These are phyloP conservation scores for Lepidocyrtoides sp. DNA, from an alignment of 2,888 invertebrate species.

Conservation along the genomic window DNA sequence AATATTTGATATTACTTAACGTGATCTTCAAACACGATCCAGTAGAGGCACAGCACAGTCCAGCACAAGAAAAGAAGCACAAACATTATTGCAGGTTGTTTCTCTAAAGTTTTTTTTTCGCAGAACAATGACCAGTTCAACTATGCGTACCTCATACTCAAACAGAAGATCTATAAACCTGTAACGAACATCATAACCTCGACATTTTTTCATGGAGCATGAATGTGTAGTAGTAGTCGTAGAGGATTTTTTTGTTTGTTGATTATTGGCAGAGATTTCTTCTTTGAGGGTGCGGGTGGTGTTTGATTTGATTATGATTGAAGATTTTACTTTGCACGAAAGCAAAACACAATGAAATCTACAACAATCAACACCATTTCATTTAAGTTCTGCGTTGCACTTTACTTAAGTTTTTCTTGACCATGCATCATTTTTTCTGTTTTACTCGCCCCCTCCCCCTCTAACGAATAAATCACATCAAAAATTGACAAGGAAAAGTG, in stretches of 20 bases:
- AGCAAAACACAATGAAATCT: too few species aligned
- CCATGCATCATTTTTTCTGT: background rate
- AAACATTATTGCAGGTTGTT: background rate
- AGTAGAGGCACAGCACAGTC: background rate
- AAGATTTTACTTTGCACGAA: background rate
- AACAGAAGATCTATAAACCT: conserved; percentile 28
- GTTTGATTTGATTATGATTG: background rate
- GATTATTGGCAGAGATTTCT: background rate
- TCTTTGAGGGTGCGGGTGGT: too few species aligned
- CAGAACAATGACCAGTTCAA: conserved; percentile 21
- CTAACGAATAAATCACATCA: background rate
- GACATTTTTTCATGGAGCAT: background rate
- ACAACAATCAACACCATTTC: background rate
- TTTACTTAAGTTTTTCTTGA: background rate
- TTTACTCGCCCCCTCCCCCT: background rate
- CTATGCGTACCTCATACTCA: too few species aligned
- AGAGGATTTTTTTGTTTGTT: background rate
- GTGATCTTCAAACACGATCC: background rate
- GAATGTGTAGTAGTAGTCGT: too few species aligned
- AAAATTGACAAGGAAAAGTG: too few species aligned
- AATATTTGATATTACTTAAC: background rate
- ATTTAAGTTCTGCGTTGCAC: too few species aligned
- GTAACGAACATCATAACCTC: conserved; percentile 76
- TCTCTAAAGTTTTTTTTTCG: background rate
- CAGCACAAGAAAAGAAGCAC: background rate